A percentile compares a stretch with the other conserved stretches of the same genome.
phyloP scores from a whole-genome alignment of 2,888 invertebrate species.

The Drosophila picticornis region DNA sequence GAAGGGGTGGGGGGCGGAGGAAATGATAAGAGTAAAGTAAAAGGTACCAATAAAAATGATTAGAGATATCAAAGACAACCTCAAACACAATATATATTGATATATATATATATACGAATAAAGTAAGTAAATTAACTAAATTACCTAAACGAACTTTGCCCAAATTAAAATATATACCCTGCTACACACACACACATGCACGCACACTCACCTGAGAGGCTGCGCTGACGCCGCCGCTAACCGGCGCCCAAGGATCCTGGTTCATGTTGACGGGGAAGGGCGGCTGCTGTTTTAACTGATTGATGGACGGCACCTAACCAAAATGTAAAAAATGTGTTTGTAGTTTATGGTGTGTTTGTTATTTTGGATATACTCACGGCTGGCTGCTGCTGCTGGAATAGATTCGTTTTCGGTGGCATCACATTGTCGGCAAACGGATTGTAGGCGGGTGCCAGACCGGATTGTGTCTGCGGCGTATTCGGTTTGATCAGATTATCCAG shows the following conservation, averaged over 20 bases:
- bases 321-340: not conserved
- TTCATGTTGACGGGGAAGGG: slow-evolving; percentile 85
- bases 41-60: slow-evolving; percentile 45
- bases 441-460: slow-evolving; percentile 81
- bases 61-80: slow-evolving; percentile 38
- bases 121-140: slow-evolving; percentile 14
- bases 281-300: slow-evolving; percentile 85
- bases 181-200: not conserved
- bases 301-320: slow-evolving; percentile 85
- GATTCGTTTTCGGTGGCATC: slow-evolving; percentile 86
- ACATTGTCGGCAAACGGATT: slow-evolving; percentile 85
- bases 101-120: slow-evolving; percentile 3
- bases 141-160: slow-evolving; percentile 25
- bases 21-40: slow-evolving; percentile 50
- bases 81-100: slow-evolving; percentile 16
- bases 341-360: too few species aligned
- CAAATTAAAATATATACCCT: slow-evolving; percentile 1
- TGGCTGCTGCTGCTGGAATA: slow-evolving; percentile 87
- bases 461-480: slow-evolving; percentile 82
- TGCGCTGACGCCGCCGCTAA: slow-evolving; percentile 75
- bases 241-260: slow-evolving; percentile 86
- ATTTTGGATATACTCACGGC: slow-evolving; percentile 76
- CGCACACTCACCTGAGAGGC: slow-evolving; percentile 83
- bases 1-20: not conserved
- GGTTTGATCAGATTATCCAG: slow-evolving; percentile 96